Percentiles rank a stretch among this genome's conserved stretches.
These are phyloP conservation scores for Platysteira castanea DNA, from an alignment of 2,113 vertebrate genomes.

Conservation along the genomic window DNA sequence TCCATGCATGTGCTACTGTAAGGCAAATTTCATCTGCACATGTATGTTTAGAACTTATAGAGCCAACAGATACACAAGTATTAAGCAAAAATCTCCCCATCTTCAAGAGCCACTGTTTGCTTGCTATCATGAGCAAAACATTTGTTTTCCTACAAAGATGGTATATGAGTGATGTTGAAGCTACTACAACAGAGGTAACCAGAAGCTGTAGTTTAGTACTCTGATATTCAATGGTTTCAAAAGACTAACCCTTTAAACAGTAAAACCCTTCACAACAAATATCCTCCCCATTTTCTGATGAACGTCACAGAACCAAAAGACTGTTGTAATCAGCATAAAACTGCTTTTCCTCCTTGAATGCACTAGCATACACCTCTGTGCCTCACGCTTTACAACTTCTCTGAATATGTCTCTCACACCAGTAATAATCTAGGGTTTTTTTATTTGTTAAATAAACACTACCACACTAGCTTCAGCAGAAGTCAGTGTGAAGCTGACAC, in stretches of 20 bases:
- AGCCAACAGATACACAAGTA: not conserved
- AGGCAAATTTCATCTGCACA: not conserved
- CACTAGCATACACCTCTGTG: not conserved
- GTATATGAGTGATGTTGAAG: not conserved
- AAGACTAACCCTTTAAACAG: not conserved
- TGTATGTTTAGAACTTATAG: not conserved
- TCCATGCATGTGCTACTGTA: fast-evolving
- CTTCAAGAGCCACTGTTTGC: not conserved
- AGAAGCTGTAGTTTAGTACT: not conserved
- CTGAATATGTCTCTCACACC: not conserved
- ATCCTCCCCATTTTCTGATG: not conserved
- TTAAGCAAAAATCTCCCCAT: not conserved
- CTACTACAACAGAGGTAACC: not conserved
- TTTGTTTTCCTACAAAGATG: not conserved
- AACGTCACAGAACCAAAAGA: not conserved
- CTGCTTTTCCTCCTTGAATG: not conserved
- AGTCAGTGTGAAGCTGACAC: not conserved
- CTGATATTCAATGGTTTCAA: not conserved
- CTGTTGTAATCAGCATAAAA: not conserved
- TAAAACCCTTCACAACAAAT: not conserved
- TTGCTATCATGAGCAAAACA: not conserved
- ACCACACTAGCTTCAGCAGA: not conserved
- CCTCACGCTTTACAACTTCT: not conserved
- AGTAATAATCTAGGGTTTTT: not conserved
- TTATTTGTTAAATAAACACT: not conserved